Conservation (phyloP, 2,888 invertebrate species). For the Anagyrus pseudococci region DNA sequence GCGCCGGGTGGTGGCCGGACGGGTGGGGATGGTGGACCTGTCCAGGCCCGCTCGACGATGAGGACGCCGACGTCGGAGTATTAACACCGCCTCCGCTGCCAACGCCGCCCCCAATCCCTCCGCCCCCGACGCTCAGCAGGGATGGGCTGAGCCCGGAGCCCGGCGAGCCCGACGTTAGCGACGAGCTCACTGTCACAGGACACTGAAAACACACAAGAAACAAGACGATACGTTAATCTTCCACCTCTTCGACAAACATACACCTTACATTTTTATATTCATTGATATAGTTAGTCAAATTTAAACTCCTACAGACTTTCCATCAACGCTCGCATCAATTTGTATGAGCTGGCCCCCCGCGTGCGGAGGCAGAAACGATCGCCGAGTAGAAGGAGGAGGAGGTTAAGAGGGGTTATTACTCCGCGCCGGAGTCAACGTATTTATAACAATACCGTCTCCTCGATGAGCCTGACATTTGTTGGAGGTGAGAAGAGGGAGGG, state of each 20-base stretch:
- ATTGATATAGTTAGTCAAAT: too few species aligned
- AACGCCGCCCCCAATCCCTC: too few species aligned
- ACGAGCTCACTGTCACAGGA: conserved; percentile 59
- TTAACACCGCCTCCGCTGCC: conserved; percentile 17
- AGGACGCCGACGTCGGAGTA: neutral
- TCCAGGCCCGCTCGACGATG: conserved; percentile 9
- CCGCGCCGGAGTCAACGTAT: conserved; percentile 10
- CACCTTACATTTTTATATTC: too few species aligned
- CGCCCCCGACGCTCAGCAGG: conserved; percentile 50
- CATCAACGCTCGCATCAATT: too few species aligned
- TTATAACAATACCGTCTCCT: conserved; percentile 23
- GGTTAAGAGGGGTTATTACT: neutral
- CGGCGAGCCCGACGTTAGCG: conserved; percentile 56
- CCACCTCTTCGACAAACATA: too few species aligned
- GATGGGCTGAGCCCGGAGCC: conserved; percentile 46
- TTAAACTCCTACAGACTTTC: too few species aligned
- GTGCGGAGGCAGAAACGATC: neutral
- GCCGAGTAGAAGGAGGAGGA: too few species aligned
- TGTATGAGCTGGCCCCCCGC: too few species aligned
- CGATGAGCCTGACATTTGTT: conserved; percentile 27
- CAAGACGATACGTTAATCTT: neutral
- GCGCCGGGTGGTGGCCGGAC: conserved; percentile 5
- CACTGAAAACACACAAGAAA: conserved; percentile 50
- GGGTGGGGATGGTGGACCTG: conserved; percentile 3
- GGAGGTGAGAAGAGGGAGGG: conserved; percentile 1